These are phyloP conservation scores for Cephus sareptanus DNA, from an alignment of 2,888 invertebrate genomes.

Conservation along the genomic window DNA sequence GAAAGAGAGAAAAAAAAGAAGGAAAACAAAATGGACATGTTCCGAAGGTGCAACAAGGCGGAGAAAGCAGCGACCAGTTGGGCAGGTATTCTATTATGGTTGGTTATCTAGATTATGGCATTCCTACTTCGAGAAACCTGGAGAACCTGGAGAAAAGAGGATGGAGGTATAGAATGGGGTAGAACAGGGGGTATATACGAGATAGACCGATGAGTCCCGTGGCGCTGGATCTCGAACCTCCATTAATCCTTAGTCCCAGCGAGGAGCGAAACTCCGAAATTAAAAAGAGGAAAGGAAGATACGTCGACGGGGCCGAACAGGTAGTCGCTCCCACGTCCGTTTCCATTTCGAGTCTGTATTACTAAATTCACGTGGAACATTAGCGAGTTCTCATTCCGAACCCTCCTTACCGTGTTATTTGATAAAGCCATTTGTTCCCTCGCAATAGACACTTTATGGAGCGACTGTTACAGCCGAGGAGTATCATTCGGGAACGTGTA, in stretches of 20 bases:
- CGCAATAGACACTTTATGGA: background rate
- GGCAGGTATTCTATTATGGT: conserved; percentile 61
- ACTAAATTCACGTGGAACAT: conserved; percentile 2
- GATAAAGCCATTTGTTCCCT: background rate
- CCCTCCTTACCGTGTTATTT: background rate
- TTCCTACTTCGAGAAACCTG: conserved; percentile 55
- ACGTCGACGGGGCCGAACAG: background rate
- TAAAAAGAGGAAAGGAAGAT: conserved; percentile 3
- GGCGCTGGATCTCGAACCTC: conserved; percentile 32
- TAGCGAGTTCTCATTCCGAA: background rate
- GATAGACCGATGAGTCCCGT: conserved; percentile 22
- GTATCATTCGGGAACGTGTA: background rate
- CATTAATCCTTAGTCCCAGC: conserved; percentile 51
- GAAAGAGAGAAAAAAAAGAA: conserved; percentile 26
- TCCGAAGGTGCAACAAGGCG: conserved; percentile 59
- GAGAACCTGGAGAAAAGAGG: conserved; percentile 1
- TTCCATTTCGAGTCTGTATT: background rate
- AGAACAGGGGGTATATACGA: conserved; percentile 36
- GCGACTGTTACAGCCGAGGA: background rate
- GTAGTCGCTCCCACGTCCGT: conserved; percentile 7
- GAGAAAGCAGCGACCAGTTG: conserved; percentile 39
- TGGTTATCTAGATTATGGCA: conserved; percentile 65
- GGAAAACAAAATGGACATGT: conserved; percentile 15
- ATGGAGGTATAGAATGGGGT: conserved; percentile 26
- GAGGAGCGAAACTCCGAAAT: conserved; percentile 19